Evolutionary conservation across 2,113 vertebrate species (phyloP).

Genomic region (Sebastes fasciatus): DNA sequence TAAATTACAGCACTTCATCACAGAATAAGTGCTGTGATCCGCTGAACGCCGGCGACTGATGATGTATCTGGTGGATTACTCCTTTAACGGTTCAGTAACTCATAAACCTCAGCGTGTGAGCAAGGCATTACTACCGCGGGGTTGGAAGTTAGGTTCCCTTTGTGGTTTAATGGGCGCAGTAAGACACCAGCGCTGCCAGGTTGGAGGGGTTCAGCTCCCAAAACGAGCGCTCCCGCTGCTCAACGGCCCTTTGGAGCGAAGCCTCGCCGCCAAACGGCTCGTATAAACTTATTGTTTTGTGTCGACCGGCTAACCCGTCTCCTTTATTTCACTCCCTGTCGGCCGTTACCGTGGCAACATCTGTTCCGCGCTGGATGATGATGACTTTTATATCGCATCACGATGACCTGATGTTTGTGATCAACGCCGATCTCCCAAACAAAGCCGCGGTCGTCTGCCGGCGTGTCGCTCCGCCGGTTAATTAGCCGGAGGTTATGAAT

Average conservation of each 20-base stretch:
- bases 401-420: slow-evolving; percentile 54
- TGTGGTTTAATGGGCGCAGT: slow-evolving; percentile 19
- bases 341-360: slow-evolving; percentile 60
- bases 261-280: slow-evolving; percentile 14
- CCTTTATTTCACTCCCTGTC: slow-evolving; percentile 15
- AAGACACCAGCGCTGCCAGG: slow-evolving; percentile 6
- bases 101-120: slow-evolving; percentile 37
- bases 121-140: slow-evolving; percentile 1
- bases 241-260: slow-evolving; percentile 33
- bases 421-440: slow-evolving; percentile 43
- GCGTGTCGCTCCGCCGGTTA: slow-evolving; percentile 39
- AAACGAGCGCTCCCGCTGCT: slow-evolving; percentile 5
- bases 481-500: slow-evolving; percentile 65
- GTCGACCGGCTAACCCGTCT: slow-evolving; percentile 22
- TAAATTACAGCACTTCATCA: slow-evolving; percentile 42
- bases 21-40: slow-evolving; percentile 27
- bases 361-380: slow-evolving; percentile 29
- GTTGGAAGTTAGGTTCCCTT: slow-evolving; percentile 19
- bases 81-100: slow-evolving; percentile 38
- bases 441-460: slow-evolving; percentile 50
- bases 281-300: slow-evolving; percentile 51
- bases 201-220: slow-evolving; percentile 19
- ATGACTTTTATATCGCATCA: slow-evolving; percentile 36
- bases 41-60: not conserved
- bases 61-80: slow-evolving; percentile 27